Percentiles rank a stretch among this genome's conserved stretches.
Conservation (phyloP, 64 coral and sea anemone species). For the Stylophora pistillata region DNA sequence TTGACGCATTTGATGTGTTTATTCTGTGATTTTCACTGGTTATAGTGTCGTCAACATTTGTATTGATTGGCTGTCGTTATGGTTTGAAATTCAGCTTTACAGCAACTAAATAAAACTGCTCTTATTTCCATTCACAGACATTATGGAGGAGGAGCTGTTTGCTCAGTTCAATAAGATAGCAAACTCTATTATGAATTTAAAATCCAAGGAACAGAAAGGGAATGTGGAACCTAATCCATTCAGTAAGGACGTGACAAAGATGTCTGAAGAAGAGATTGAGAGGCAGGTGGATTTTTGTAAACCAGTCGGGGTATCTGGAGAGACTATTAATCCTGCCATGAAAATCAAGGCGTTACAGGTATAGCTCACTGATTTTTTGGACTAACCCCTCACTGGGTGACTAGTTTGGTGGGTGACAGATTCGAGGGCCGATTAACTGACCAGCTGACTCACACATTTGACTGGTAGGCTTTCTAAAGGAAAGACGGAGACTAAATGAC, state of each 20-base stretch:
- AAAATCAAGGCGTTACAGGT: constrained; percentile 36
- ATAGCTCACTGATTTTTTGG: background rate
- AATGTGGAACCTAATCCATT: no score
- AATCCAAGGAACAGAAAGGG: constrained; percentile 26
- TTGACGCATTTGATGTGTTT: no score
- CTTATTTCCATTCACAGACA: constrained; percentile 10
- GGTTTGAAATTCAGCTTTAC: background rate
- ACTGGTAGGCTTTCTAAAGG: no score
- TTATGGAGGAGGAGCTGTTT: constrained; percentile 62
- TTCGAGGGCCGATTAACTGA: no score
- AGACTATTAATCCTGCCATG: background rate
- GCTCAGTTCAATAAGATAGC: constrained; percentile 62
- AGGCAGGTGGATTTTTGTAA: background rate
- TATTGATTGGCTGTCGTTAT: no score
- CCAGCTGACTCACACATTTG: no score
- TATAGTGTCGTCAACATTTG: no score
- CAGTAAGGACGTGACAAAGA: background rate
- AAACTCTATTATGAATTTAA: constrained; percentile 42
- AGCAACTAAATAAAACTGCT: background rate
- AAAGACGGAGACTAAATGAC: no score
- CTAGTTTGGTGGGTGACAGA: no score
- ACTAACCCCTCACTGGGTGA: background rate
- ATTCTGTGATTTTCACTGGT: no score
- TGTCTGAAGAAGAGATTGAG: background rate
- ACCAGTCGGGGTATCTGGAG: background rate